Evolutionary conservation across 1,140 invertebrate genomes (phyloP), one percentile per base, ranked within the genome.

Genomic region (Pissodes strobi): DNA sequence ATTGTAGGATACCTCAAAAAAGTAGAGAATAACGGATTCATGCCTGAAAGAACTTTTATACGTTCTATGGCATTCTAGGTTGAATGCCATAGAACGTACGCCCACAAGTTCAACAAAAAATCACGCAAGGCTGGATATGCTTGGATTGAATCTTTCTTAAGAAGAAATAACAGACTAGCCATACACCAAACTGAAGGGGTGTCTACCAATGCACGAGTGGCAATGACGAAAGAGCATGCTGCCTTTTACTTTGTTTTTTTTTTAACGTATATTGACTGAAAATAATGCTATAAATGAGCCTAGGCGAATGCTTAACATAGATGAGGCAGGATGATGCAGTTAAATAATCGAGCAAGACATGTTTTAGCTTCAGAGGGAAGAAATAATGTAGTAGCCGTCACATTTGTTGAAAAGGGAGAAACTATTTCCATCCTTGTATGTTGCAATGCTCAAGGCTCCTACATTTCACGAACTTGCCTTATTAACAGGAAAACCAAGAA

Each of bases 281-380:
- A 65, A 72, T 61, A 38, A 67, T 56, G 25, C 70, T 10, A 1
- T 66, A 10, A 27, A 66, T 51, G 77, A 76, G 55, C 78, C 77
- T 6, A 69, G 72, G 0, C 39, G 67, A 51, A 74, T 80, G 41
- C 81, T 58, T 45, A 80, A 80, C 66, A 74, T 78, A n/a, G n/a
- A n/a, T n/a, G n/a, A 81, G 68, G 72, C 67, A n/a, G 79, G 78
- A 5, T 41, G n/a, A n/a, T 79, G 4, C 78, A 81, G 64, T 15
- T 80, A 21, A 79, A 74, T 52, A 77, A 69, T 51, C 68, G 69
- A 67, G 56, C 69, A 23, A 70, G 72, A 19, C 68, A 74, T 10
- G 74, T n/a, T n/a, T n/a, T n/a, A n/a, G n/a, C n/a, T n/a, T n/a
- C 23, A 1, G n/a, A 6, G n/a, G 73, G 74, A 59, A 23, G 71